phyloP scores from a whole-genome alignment of 2,113 vertebrate genomes.

The Vidua macroura region DNA sequence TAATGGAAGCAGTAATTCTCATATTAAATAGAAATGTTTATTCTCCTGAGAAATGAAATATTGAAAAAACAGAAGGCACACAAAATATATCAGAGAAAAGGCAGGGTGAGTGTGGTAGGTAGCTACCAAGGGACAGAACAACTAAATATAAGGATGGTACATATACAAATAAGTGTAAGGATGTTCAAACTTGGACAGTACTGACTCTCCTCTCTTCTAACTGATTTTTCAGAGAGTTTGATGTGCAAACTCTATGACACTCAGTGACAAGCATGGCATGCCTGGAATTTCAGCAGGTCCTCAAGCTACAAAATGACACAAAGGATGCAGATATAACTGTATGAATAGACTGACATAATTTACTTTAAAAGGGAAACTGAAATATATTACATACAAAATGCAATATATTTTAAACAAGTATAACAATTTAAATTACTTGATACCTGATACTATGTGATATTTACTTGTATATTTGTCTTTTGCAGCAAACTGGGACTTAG shows the following conservation, averaged over 20 bases:
- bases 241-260: background rate
- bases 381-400: background rate
- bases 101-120: background rate
- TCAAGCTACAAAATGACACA: background rate
- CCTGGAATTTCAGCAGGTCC: background rate
- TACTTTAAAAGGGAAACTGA: background rate
- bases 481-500: conserved; percentile 78
- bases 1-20: background rate
- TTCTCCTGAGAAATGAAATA: background rate
- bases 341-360: background rate
- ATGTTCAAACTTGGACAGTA: background rate
- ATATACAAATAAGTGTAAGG: background rate
- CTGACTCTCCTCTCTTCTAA: background rate
- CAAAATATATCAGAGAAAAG: background rate
- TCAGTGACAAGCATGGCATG: background rate
- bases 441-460: conserved; percentile 65
- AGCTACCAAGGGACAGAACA: background rate
- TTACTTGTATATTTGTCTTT: conserved; percentile 88
- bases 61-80: background rate
- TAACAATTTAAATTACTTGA: conserved; percentile 52
- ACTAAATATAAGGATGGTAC: background rate
- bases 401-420: background rate
- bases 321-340: background rate
- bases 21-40: background rate
- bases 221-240: background rate